phyloP scores from a whole-genome alignment of 2,113 vertebrate genomes.

The Microtus oregoni region DNA sequence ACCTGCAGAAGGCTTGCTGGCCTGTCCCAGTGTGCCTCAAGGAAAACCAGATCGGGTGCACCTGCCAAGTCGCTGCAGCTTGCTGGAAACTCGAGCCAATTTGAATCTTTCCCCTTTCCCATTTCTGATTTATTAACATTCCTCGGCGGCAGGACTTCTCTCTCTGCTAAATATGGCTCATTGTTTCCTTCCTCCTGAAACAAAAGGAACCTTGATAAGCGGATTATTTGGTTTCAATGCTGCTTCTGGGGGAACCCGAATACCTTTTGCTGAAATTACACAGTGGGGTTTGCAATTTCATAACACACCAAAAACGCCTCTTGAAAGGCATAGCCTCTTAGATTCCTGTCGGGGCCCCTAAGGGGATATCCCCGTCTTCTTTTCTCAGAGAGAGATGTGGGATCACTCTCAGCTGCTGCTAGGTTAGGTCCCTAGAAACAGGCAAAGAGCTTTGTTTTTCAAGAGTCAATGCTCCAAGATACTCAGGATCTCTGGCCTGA shows the following conservation, averaged over 20 bases:
- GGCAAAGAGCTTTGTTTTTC: background rate
- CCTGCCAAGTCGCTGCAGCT: background rate
- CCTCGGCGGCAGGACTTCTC: conserved; percentile 13
- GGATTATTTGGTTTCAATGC: conserved; percentile 57
- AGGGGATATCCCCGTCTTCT: background rate
- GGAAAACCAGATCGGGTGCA: background rate
- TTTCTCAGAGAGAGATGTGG: background rate
- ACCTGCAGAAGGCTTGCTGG: background rate
- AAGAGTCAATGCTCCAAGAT: background rate
- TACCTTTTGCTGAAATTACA: conserved; percentile 39
- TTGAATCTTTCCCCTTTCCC: background rate
- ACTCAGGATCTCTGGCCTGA: background rate
- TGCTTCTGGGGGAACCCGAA: background rate
- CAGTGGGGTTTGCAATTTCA: background rate
- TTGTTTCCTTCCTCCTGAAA: conserved; percentile 52
- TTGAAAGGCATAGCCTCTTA: background rate
- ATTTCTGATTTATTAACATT: conserved; percentile 64
- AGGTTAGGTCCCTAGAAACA: background rate
- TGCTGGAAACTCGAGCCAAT: background rate
- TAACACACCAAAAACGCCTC: background rate
- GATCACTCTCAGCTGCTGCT: background rate
- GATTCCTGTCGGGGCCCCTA: background rate
- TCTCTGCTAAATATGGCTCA: conserved; percentile 43
- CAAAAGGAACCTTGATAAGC: conserved; percentile 73
- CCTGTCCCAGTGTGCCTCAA: background rate